Base-by-base conservation (phyloP, 2,888 invertebrate genomes). In the Ceramica pisi region DNA sequence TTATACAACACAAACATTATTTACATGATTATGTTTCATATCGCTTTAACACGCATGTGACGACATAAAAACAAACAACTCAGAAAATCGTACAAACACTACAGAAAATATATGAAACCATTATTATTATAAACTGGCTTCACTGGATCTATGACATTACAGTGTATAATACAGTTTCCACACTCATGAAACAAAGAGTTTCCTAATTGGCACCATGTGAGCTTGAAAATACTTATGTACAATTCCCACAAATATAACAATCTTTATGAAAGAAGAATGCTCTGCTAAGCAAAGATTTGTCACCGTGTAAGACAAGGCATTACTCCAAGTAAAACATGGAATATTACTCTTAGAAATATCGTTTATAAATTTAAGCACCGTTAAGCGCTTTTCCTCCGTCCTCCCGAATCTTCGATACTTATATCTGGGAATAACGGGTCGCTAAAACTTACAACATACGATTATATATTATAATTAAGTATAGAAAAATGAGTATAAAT, bases 1-100 rank as follows among this genome's bases (percentile, higher is more conserved):
- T 89, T 93, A 92, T 89, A 93, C 89, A 94, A 93, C 91, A 92
- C 91, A 92, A 92, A 92, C 90, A 92, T 92, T 94, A 94, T 94
- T 93, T 94, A 93, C 93, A 94, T 87, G 88, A 89, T 88, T 88
- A 89, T 84, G 82, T 87, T 90, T 88, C 89, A 89, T 83, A 86
- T 87, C 83, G 86, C 67, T 86, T 85, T 77, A 82, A 85, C 83
- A 85, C 79, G 80, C 72, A 79, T 82, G 76, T 83, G 84, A 84
- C 84, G 86, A 87, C 70, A 85, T 79, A 80, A 80, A 85, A 89
- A 88, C 86, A 86, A 87, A 87, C 84, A 84, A 87, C 75, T 85
- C 83, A 80, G 74, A 86, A 90, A 89, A 87, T 88, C 82, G 70
- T 81, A 77, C 68, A 83, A 78, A 76, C 83, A 77, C 67, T 83